A percentile compares a stretch with the other conserved stretches of the same genome.
phyloP scores from a whole-genome alignment of 2,888 invertebrate species.

The Phytoseiulus persimilis region DNA sequence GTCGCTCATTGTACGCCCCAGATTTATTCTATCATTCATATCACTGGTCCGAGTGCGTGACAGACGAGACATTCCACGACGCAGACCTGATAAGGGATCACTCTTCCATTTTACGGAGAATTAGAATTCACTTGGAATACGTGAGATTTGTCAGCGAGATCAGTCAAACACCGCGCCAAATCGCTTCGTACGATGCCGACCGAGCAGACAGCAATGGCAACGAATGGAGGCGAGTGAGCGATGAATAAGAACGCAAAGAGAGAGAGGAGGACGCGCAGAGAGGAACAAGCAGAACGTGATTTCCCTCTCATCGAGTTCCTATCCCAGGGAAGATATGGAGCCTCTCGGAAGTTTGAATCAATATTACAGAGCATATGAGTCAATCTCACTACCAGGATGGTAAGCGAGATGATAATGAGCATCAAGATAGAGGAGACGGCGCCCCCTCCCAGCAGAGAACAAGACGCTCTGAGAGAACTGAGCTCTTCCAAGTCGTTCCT shows the following conservation, averaged over 20 bases:
- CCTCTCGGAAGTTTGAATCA: neutral
- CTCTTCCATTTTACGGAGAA: neutral
- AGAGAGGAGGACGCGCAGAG: neutral
- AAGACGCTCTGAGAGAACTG: too few species aligned
- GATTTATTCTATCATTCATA: neutral
- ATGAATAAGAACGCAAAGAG: neutral
- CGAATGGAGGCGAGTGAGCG: neutral
- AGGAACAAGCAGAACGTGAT: neutral
- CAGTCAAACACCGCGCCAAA: neutral
- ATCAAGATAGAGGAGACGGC: too few species aligned
- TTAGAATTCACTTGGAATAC: neutral
- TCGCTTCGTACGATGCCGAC: neutral
- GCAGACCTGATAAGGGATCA: neutral
- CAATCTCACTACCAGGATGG: too few species aligned
- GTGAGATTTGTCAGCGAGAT: neutral
- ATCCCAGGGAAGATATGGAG: neutral
- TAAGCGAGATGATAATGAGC: too few species aligned
- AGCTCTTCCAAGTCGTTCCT: too few species aligned
- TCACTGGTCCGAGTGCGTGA: neutral
- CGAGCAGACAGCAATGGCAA: neutral
- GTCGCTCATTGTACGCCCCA: neutral
- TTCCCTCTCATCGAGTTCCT: too few species aligned
- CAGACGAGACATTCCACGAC: neutral
- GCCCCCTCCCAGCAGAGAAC: too few species aligned
- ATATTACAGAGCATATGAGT: too few species aligned